Evolutionary conservation across 92 coral and sea anemone species (phyloP).

Genomic region (Parazoanthus darwini): DNA sequence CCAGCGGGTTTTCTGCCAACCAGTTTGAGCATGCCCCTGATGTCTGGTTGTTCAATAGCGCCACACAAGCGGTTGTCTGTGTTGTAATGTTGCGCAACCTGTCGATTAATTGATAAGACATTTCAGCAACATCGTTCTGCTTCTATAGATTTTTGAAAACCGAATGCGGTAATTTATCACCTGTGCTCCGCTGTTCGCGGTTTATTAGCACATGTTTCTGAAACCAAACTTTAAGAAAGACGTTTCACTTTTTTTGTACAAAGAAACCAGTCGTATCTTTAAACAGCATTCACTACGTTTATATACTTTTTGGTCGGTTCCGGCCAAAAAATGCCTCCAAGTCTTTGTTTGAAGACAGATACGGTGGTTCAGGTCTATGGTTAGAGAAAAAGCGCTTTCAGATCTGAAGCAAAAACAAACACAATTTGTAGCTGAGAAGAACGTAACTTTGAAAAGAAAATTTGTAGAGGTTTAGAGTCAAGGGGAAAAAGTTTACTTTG

Average conservation of each 20-base stretch:
- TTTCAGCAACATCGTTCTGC: background rate
- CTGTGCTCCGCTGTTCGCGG: background rate
- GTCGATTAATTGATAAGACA: background rate
- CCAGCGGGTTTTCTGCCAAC: conserved; percentile 53
- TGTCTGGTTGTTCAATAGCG: conserved; percentile 78
- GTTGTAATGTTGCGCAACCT: conserved; percentile 67
- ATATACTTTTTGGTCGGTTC: no score
- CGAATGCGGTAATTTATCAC: background rate
- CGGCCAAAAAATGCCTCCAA: background rate
- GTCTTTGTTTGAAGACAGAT: background rate
- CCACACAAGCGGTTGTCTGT: conserved; percentile 60
- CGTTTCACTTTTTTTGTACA: no score
- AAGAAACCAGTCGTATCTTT: background rate
- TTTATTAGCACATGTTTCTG: no score
- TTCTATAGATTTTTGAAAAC: background rate
- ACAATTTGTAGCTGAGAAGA: background rate
- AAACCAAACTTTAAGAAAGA: no score
- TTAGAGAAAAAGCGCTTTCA: background rate
- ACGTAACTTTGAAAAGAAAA: no score
- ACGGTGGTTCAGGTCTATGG: background rate
- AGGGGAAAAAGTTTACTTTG: no score
- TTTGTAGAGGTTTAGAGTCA: no score
- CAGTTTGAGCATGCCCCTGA: conserved; percentile 70
- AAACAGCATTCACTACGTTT: background rate
- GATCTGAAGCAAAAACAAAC: background rate